Evolutionary conservation across 2,888 invertebrate genomes (phyloP).

Genomic region (Brachyptera risi): DNA sequence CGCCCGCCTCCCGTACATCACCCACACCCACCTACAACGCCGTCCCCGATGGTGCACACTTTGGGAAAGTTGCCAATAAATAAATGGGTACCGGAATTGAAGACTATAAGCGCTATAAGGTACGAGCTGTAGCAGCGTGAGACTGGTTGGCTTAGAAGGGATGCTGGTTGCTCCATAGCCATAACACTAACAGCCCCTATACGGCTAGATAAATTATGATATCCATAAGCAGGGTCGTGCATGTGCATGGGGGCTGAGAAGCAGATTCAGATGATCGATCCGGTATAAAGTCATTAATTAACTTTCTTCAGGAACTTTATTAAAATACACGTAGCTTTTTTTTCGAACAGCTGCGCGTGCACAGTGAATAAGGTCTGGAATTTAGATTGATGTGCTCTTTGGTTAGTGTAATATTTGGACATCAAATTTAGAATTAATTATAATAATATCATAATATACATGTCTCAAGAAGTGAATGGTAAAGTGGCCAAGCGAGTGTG

Average conservation of each 20-base stretch:
- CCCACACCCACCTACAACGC: background rate
- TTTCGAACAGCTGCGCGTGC: too few relatives aligned
- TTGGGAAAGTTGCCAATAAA: constrained; percentile 20
- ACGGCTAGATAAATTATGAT: background rate
- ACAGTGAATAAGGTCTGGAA: too few relatives aligned
- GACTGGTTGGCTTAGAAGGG: too few relatives aligned
- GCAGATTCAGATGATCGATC: background rate
- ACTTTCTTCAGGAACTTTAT: too few relatives aligned
- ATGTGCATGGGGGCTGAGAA: background rate
- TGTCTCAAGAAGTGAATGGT: too few relatives aligned
- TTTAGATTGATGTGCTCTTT: too few relatives aligned
- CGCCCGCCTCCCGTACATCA: background rate
- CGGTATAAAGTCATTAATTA: too few relatives aligned
- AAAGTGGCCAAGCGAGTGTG: too few relatives aligned
- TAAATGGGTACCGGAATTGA: constrained; percentile 16
- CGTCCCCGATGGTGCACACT: background rate
- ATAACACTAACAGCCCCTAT: background rate
- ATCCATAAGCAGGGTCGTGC: constrained; percentile 18
- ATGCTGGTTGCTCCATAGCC: background rate
- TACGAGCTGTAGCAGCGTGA: background rate
- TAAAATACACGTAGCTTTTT: too few relatives aligned
- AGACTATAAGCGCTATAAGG: background rate
- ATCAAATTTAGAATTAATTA: too few relatives aligned
- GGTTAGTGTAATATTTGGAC: too few relatives aligned
- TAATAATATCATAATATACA: too few relatives aligned